Conservation (phyloP, 2,797 vertebrate genomes). For the Psittacula derbiana region DNA sequence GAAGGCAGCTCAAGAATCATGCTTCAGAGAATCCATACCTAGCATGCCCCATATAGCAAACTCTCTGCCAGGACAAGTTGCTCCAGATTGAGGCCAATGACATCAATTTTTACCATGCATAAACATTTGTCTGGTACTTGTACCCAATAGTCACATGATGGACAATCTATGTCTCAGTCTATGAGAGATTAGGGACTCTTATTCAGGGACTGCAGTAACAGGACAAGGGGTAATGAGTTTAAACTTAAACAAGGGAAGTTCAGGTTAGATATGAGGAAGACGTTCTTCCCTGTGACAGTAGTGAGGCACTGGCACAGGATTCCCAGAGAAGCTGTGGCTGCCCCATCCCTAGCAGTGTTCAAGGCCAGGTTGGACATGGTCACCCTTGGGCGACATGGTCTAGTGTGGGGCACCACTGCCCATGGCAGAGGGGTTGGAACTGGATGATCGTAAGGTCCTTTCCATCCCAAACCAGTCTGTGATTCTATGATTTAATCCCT, state of each 20-base stretch:
- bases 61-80: background rate
- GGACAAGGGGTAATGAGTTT: background rate
- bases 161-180: background rate
- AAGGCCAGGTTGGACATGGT: background rate
- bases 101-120: background rate
- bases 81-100: background rate
- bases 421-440: background rate
- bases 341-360: background rate
- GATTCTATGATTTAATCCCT: background rate
- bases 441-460: background rate
- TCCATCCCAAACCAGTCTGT: background rate
- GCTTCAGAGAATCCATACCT: background rate
- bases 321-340: background rate
- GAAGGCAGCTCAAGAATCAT: background rate
- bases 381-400: background rate
- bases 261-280: background rate
- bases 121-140: background rate
- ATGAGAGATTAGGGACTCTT: background rate
- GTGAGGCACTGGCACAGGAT: background rate
- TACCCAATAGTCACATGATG: background rate
- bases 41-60: background rate
- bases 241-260: background rate
- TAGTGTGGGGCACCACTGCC: background rate
- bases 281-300: background rate
- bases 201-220: background rate